Evolutionary conservation across 2,113 vertebrate species (phyloP).

Genomic region (Pseudorectes ferrugineus): DNA sequence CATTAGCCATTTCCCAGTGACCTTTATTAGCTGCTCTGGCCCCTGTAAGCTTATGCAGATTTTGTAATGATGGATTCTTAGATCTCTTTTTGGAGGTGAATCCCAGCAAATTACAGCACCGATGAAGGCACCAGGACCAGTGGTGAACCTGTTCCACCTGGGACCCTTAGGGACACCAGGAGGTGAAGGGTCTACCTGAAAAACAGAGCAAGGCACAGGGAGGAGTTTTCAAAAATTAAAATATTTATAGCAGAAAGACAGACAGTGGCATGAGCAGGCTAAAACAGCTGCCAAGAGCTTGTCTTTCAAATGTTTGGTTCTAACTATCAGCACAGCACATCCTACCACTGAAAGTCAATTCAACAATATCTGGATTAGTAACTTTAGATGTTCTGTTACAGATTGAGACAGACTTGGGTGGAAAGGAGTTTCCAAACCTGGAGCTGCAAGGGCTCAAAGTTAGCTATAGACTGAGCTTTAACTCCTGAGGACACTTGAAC

Average conservation of each 20-base stretch:
- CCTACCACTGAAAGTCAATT: neutral
- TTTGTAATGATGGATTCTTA: neutral
- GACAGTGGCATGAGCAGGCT: neutral
- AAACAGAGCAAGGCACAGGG: neutral
- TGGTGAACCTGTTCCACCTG: neutral
- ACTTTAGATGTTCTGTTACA: neutral
- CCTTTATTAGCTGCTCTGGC: neutral
- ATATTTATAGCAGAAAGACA: neutral
- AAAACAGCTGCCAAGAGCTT: neutral
- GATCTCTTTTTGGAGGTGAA: neutral
- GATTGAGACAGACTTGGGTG: neutral
- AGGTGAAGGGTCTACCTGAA: neutral
- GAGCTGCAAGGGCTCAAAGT: neutral
- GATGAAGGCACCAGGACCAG: neutral
- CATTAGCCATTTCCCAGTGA: neutral
- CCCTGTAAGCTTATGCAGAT: neutral
- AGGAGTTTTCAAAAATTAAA: neutral
- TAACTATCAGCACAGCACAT: neutral
- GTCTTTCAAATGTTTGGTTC: neutral
- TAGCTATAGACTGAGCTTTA: neutral
- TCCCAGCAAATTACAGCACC: neutral
- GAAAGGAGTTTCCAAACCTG: neutral
- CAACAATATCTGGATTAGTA: neutral
- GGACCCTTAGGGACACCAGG: neutral
- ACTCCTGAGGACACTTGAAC: neutral